These are phyloP conservation scores for Apotomis turbidana DNA, from an alignment of 2,888 invertebrate species.

Conservation along the genomic window DNA sequence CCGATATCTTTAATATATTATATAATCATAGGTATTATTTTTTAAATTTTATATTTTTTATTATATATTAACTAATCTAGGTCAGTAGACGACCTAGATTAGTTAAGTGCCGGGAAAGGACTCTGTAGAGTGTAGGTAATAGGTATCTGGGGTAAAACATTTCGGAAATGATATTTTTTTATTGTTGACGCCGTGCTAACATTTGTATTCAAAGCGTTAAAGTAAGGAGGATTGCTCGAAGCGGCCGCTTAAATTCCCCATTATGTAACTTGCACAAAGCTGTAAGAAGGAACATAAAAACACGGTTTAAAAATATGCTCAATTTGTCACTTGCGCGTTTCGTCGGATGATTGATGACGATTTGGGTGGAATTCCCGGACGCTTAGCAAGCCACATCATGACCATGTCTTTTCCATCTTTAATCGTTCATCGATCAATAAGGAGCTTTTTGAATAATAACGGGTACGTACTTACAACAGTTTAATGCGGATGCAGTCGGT, in stretches of 20 bases:
- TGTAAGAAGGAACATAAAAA: conserved; percentile 23
- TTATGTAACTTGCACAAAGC: neutral
- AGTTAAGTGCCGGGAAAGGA: too few relatives aligned
- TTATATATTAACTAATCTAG: too few relatives aligned
- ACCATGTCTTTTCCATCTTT: conserved; percentile 42
- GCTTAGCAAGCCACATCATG: conserved; percentile 23
- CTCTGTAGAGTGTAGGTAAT: too few relatives aligned
- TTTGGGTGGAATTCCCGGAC: conserved; percentile 31
- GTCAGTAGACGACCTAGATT: too few relatives aligned
- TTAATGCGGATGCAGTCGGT: neutral
- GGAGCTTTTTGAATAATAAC: conserved; percentile 51
- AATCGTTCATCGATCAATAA: conserved; percentile 58
- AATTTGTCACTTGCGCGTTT: conserved; percentile 53
- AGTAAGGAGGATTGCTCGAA: neutral
- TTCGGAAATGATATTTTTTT: too few relatives aligned
- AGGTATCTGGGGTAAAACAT: too few relatives aligned
- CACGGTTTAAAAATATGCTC: conserved; percentile 44
- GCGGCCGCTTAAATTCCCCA: neutral
- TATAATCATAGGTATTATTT: too few relatives aligned
- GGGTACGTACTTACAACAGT: neutral
- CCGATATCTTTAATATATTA: too few relatives aligned
- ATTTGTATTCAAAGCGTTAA: conserved; percentile 2
- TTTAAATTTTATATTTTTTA: too few relatives aligned
- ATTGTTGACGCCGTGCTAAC: neutral
- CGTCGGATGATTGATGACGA: conserved; percentile 58